These are phyloP conservation scores for Eucriotettix oculatus DNA, from an alignment of 2,888 invertebrate genomes.

Conservation along the genomic window DNA sequence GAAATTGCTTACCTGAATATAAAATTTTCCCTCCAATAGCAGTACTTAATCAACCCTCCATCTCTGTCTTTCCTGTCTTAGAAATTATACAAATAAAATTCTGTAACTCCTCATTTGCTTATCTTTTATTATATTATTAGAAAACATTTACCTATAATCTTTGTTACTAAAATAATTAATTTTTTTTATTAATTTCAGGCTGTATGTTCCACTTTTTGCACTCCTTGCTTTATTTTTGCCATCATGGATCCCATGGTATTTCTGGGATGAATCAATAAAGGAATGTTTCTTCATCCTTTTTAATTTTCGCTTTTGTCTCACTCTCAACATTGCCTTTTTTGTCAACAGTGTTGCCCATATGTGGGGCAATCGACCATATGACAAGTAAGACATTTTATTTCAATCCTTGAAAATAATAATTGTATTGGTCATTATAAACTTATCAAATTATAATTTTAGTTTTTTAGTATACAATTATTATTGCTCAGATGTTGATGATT, in stretches of 20 bases:
- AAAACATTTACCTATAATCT: background rate
- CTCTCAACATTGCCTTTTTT: conserved; percentile 80
- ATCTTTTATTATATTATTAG: too few relatives aligned
- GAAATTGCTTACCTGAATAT: too few relatives aligned
- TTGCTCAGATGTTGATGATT: too few relatives aligned
- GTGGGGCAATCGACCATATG: conserved; percentile 86
- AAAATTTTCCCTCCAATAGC: too few relatives aligned
- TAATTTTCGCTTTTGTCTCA: conserved; percentile 64
- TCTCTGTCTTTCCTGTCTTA: too few relatives aligned
- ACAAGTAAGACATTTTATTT: conserved; percentile 37
- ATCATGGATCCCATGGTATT: conserved; percentile 59
- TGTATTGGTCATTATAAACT: too few relatives aligned
- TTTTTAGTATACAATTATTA: too few relatives aligned
- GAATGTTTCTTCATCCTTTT: conserved; percentile 73
- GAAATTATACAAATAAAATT: too few relatives aligned
- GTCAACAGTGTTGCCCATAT: conserved; percentile 92
- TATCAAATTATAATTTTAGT: too few relatives aligned
- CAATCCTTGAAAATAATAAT: too few relatives aligned
- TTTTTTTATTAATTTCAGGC: conserved; percentile 27
- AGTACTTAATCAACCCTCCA: too few relatives aligned
- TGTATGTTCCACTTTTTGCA: conserved; percentile 53
- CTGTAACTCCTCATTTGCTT: too few relatives aligned
- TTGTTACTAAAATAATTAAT: background rate
- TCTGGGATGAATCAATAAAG: conserved; percentile 66
- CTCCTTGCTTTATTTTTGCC: conserved; percentile 51